Evolutionary conservation across 2,888 invertebrate genomes (phyloP).

Genomic region (Eumerus sabulonum): DNA sequence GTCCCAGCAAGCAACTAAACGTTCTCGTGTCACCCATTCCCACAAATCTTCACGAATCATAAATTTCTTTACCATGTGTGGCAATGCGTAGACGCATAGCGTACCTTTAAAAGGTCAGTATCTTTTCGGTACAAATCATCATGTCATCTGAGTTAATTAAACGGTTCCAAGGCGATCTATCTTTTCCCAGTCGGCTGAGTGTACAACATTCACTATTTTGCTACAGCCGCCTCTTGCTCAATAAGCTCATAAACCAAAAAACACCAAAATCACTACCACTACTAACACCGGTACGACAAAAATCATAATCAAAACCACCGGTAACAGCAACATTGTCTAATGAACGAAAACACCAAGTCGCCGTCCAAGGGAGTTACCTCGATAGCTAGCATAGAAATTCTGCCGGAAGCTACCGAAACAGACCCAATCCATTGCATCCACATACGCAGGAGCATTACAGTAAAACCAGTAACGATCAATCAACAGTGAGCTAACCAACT

Average conservation of each 20-base stretch:
- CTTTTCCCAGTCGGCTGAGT: conserved; percentile 23
- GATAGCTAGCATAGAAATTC: conserved; percentile 48
- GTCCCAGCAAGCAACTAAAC: no score
- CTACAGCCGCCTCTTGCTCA: no score
- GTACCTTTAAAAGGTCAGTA: no score
- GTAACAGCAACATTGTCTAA: conserved; percentile 47
- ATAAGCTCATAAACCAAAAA: conserved; percentile 35
- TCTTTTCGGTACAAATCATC: conserved; percentile 55
- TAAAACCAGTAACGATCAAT: no score
- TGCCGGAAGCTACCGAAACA: conserved; percentile 57
- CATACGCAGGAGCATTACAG: conserved; percentile 5
- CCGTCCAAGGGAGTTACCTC: conserved; percentile 42
- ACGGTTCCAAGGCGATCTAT: conserved; percentile 58
- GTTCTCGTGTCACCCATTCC: no score
- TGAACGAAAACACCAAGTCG: conserved; percentile 56
- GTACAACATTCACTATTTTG: conserved; percentile 26
- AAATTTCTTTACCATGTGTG: conserved; percentile 23
- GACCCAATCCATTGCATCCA: conserved; percentile 11
- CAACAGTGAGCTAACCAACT: conserved; percentile 9
- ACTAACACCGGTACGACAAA: neutral
- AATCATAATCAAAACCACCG: no score
- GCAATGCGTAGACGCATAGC: no score
- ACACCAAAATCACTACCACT: conserved; percentile 21
- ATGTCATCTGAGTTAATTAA: conserved; percentile 63
- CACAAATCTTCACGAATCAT: conserved; percentile 27